Evolutionary conservation across 2,797 vertebrate genomes (phyloP).

Genomic region (Glossophaga mutica): DNA sequence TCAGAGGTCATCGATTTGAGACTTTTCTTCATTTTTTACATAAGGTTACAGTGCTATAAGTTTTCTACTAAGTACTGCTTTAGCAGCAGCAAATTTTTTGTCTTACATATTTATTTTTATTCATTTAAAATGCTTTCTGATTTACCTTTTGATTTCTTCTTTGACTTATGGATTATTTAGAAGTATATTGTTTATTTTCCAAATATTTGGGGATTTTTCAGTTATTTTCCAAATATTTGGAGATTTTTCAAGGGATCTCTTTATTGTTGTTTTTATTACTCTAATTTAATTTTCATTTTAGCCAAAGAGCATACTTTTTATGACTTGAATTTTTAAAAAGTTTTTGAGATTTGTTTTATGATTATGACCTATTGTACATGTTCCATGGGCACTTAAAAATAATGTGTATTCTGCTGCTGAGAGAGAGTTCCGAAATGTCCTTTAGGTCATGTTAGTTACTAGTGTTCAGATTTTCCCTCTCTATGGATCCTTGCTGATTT

Average conservation of each 20-base stretch:
- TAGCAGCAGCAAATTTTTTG: neutral
- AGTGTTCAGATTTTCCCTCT: neutral
- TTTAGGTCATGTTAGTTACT: neutral
- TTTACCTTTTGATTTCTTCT: slow-evolving; percentile 9
- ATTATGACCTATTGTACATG: neutral
- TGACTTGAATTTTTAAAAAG: slow-evolving; percentile 28
- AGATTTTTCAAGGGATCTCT: neutral
- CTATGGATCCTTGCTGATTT: neutral
- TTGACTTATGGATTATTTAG: neutral
- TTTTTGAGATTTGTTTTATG: neutral
- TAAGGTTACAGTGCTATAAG: neutral
- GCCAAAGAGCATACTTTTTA: neutral
- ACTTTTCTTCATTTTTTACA: neutral
- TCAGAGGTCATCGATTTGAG: slow-evolving; percentile 2
- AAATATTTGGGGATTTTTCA: slow-evolving; percentile 3
- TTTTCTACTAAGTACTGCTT: neutral
- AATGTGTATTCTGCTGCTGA: neutral
- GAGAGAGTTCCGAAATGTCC: neutral
- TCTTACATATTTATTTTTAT: neutral
- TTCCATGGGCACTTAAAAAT: neutral
- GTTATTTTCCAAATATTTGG: too few relatives aligned
- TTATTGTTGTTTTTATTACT: slow-evolving; percentile 25
- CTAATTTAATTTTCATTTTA: neutral
- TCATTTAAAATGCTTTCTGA: neutral
- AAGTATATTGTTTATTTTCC: slow-evolving; percentile 33